A percentile compares a stretch with the other conserved stretches of the same genome.
Conservation (phyloP, 2,797 vertebrate species). For the Sebastes steindachneri region DNA sequence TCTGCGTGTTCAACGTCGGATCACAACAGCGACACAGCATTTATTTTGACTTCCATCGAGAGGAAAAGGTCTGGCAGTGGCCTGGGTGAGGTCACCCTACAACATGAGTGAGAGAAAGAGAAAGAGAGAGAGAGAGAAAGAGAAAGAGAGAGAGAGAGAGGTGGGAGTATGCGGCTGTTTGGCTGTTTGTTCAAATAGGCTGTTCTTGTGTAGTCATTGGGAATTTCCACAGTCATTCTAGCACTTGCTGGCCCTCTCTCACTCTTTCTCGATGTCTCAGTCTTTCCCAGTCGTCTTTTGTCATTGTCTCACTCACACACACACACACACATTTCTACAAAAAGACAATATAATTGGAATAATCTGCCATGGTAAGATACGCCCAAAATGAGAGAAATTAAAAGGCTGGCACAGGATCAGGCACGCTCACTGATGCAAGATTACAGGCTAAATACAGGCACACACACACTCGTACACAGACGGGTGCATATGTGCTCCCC, state of each 20-base stretch:
- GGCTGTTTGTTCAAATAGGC: conserved; percentile 69
- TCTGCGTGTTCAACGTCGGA: conserved; percentile 29
- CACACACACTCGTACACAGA: conserved; percentile 1
- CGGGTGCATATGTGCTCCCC: conserved; percentile 13
- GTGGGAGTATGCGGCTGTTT: conserved; percentile 61
- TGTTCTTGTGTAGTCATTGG: conserved; percentile 70
- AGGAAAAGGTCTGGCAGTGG: conserved; percentile 49
- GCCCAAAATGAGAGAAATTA: conserved; percentile 69
- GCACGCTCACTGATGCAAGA: conserved; percentile 67
- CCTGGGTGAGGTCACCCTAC: conserved; percentile 68
- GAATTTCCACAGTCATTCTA: conserved; percentile 80
- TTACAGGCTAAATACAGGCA: conserved; percentile 65
- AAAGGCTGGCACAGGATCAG: conserved; percentile 64
- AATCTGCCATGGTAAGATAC: conserved; percentile 65
- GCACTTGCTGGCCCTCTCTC: conserved; percentile 53
- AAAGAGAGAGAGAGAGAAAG: neutral
- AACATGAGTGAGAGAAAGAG: conserved; percentile 29
- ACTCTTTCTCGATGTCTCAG: conserved; percentile 57
- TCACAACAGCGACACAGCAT: conserved; percentile 36
- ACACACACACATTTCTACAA: conserved; percentile 31
- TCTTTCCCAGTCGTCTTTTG: conserved; percentile 61
- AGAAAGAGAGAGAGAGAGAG: conserved; percentile 18
- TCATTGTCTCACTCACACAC: conserved; percentile 33
- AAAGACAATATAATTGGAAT: conserved; percentile 69
- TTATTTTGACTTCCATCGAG: conserved; percentile 55